These are phyloP conservation scores for Drosophila lowei DNA, from an alignment of 1,140 invertebrate species.

Conservation along the genomic window DNA sequence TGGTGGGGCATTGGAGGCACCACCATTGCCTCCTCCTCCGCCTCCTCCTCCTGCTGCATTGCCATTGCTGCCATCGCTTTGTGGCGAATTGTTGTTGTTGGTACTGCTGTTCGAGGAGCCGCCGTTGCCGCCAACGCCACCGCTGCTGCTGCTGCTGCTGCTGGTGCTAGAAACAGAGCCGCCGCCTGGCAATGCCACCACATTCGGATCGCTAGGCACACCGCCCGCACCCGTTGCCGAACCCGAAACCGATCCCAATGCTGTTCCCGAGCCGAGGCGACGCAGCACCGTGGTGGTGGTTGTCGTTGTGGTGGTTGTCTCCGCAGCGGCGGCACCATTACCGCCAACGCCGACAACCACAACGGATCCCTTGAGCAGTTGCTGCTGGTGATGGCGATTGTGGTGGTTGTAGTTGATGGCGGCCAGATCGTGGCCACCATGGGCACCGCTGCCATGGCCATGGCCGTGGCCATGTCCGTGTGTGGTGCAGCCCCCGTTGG, in stretches of 20 bases:
- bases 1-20: conserved; percentile 14
- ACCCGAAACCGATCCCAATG: background rate
- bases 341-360: conserved; percentile 19
- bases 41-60: conserved; percentile 26
- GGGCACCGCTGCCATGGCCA: background rate
- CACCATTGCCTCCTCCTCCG: background rate
- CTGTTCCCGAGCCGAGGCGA: conserved; percentile 32
- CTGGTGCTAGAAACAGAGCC: conserved; percentile 13
- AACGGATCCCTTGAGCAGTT: conserved; percentile 54
- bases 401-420: conserved; percentile 73
- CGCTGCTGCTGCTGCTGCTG: background rate
- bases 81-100: conserved; percentile 74
- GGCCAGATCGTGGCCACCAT: conserved; percentile 51
- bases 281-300: conserved; percentile 69
- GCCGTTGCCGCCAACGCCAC: conserved; percentile 11
- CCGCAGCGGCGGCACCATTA: conserved; percentile 45
- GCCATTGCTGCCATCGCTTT: conserved; percentile 71
- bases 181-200: conserved; percentile 10
- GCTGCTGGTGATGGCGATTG: conserved; percentile 72
- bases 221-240: conserved; percentile 5
- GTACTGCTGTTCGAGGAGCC: conserved; percentile 33
- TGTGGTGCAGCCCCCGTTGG: conserved; percentile 29
- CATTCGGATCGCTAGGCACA: conserved; percentile 25
- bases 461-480: conserved; percentile 1
- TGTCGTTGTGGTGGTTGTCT: conserved; percentile 69